Evolutionary conservation across 2,797 vertebrate genomes (phyloP).

Genomic region (Halcyon leucocephala): DNA sequence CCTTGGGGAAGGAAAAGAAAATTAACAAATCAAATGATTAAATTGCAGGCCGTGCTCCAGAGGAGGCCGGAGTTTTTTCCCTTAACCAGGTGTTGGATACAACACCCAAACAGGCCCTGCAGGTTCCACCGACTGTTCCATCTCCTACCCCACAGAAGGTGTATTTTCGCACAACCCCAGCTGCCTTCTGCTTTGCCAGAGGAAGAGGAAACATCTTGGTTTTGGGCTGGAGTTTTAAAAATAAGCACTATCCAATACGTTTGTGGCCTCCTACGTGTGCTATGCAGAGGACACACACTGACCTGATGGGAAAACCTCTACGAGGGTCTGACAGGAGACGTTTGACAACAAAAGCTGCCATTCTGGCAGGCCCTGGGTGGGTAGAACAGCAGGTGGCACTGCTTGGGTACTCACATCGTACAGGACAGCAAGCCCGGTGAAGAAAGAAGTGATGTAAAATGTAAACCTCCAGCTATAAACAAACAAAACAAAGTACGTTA

Average conservation of each 20-base stretch:
- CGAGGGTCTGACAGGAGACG: background rate
- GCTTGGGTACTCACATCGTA: constrained; percentile 85
- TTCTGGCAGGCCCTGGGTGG: background rate
- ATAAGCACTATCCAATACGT: fast-evolving
- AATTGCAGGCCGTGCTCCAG: background rate
- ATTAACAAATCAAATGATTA: background rate
- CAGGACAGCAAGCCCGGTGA: constrained; percentile 82
- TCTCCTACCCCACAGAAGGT: background rate
- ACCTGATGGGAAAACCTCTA: background rate
- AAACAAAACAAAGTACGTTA: background rate
- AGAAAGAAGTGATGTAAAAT: constrained; percentile 87
- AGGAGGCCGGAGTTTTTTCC: background rate
- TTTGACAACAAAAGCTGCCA: background rate
- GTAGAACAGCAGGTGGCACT: background rate
- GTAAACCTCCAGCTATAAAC: constrained; percentile 89
- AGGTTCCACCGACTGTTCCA: background rate
- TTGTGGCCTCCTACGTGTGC: background rate
- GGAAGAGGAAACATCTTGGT: background rate
- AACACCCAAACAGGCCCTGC: background rate
- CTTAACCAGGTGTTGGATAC: background rate
- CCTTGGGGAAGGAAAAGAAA: background rate
- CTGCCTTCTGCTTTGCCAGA: background rate
- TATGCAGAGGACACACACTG: background rate
- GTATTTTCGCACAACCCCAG: background rate
- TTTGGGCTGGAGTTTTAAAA: background rate